Conservation (phyloP, 2,113 vertebrate genomes). For the Bombycilla garrulus region DNA sequence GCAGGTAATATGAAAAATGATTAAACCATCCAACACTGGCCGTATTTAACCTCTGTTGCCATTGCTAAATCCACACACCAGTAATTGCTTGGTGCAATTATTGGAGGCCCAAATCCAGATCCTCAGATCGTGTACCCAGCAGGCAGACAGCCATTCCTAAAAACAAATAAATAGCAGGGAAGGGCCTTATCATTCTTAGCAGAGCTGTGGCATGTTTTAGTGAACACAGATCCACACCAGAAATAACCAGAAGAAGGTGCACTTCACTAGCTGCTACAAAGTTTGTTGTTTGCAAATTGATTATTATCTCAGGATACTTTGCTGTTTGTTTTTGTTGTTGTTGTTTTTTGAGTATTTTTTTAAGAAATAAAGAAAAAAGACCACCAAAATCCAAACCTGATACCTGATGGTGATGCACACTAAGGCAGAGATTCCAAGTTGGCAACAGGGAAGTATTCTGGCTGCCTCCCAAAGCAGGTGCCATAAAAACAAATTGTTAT, state of each 20-base stretch:
- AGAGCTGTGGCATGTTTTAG: neutral
- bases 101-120: neutral
- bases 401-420: neutral
- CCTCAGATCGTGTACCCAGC: neutral
- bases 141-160: neutral
- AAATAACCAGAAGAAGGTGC: neutral
- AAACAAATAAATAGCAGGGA: neutral
- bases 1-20: neutral
- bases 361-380: too few relatives aligned
- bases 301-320: neutral
- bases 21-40: neutral
- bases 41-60: neutral
- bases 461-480: neutral
- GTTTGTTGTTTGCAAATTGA: neutral
- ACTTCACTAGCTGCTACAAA: neutral
- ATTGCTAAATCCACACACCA: neutral
- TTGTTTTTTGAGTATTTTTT: neutral
- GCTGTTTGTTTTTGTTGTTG: neutral
- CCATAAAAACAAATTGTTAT: neutral
- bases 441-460: neutral
- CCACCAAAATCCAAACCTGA: rapidly evolving
- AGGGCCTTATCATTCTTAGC: neutral
- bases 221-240: neutral
- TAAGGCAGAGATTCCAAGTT: neutral
- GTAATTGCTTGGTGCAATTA: neutral